Evolutionary conservation across 2,113 vertebrate species (phyloP).

Genomic region (Aldabrachelys gigantea): DNA sequence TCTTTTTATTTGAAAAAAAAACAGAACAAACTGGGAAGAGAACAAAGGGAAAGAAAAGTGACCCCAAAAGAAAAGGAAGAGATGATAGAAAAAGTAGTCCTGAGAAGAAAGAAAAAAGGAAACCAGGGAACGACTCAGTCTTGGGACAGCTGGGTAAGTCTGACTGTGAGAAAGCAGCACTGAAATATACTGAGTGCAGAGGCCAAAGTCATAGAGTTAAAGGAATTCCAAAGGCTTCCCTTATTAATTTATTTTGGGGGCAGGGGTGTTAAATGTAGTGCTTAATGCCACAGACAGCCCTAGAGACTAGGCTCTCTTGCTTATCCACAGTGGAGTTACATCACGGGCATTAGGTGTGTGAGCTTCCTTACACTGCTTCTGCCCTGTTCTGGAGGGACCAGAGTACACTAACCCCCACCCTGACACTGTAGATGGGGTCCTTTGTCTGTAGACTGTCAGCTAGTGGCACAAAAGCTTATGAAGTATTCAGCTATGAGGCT

Average conservation of each 20-base stretch:
- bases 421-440: not conserved
- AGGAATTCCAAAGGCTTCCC: not conserved
- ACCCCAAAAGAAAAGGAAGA: conserved; percentile 87
- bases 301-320: not conserved
- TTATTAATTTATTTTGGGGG: not conserved
- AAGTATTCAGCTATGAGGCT: not conserved
- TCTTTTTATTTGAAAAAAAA: conserved; percentile 60
- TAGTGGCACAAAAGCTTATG: not conserved
- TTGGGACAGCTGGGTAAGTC: conserved; percentile 93
- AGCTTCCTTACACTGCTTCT: not conserved
- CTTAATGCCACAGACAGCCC: not conserved
- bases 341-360: rapidly evolving
- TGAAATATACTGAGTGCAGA: not conserved
- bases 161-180: conserved; percentile 35
- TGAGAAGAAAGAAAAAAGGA: conserved; percentile 93
- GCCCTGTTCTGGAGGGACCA: not conserved
- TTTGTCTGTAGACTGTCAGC: not conserved
- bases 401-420: not conserved
- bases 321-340: rapidly evolving
- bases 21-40: conserved; percentile 88
- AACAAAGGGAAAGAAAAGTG: conserved; percentile 88
- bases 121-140: conserved; percentile 88
- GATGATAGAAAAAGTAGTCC: conserved; percentile 89
- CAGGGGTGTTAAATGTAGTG: not conserved
- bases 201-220: not conserved